Evolutionary conservation across 2,888 invertebrate species (phyloP), one percentile per base, ranked within the genome.

Genomic region (Ametastegia equiseti): DNA sequence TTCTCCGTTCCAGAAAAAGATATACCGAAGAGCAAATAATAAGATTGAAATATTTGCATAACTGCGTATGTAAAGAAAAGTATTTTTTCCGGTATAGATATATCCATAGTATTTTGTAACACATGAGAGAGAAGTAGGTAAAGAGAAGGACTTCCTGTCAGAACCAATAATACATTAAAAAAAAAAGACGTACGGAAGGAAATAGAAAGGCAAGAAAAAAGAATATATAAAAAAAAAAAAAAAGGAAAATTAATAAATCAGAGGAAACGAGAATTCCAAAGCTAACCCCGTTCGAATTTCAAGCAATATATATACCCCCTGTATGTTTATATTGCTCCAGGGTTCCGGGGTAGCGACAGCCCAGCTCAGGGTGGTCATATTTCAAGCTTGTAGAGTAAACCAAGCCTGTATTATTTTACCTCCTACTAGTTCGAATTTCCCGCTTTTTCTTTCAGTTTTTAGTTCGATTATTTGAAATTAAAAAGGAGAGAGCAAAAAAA

Each of bases 301-400:
- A 15, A 60, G 30, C 30, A 60, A 71, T 27, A 71, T 47, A 47
- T n/a, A n/a, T n/a, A n/a, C n/a, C n/a, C n/a, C n/a, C 15, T 27
- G 15, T 47, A 71, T 45, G 27, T 71, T 71, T 27, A 71, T 71
- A 71, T 71, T 71, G 71, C 30, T 15, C 9, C 47, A 47, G 42
- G 30, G 42, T 47, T 71, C 23, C 27, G 27, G 71, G 45, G 36
- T 27, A 71, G 45, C 71, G 45, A 47, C 86, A 88, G 87, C 88
- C 88, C 85, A 86, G 87, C 86, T 88, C 85, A 85, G 81, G 67
- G 83, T 84, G 83, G 85, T 88, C 87, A 83, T 88, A 88, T 85
- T 87, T 88, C 87, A 88, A 87, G 82, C 83, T 82, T 57, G 78
- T 78, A 84, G n/a, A n/a, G 69, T 83, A 77, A 80, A 82, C 80